phyloP scores from a whole-genome alignment of 2,888 invertebrate genomes.

The Hymenopus coronatus region DNA sequence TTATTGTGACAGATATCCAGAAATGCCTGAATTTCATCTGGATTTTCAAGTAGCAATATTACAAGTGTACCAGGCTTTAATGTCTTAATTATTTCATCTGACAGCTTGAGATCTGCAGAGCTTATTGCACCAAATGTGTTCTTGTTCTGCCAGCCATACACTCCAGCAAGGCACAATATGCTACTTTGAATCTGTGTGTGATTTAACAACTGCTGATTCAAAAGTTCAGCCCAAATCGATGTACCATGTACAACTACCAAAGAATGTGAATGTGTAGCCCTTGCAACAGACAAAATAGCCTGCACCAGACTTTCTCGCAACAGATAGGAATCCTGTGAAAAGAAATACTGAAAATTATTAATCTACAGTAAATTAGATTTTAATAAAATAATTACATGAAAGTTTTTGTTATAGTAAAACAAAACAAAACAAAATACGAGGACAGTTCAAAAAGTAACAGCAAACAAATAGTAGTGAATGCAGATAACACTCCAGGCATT shows the following conservation, averaged over 20 bases:
- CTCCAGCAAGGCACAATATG: constrained; percentile 22
- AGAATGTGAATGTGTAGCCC: constrained; percentile 20
- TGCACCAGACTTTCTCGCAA: background rate
- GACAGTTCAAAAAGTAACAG: too few relatives aligned
- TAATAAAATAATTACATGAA: too few relatives aligned
- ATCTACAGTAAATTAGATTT: too few relatives aligned
- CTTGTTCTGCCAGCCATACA: constrained; percentile 19
- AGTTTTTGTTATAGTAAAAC: too few relatives aligned
- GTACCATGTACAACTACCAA: constrained; percentile 29
- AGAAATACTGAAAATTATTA: background rate
- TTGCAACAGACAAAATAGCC: constrained; percentile 20
- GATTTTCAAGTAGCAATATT: constrained; percentile 25
- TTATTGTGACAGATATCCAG: constrained; percentile 19
- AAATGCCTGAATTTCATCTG: constrained; percentile 26
- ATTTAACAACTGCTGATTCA: constrained; percentile 23
- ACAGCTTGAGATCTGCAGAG: constrained; percentile 8
- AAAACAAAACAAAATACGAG: too few relatives aligned
- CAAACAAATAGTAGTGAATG: too few relatives aligned
- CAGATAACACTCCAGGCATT: too few relatives aligned
- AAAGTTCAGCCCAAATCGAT: constrained; percentile 12
- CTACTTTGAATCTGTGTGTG: constrained; percentile 15
- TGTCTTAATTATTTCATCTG: constrained; percentile 21
- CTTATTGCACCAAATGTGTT: constrained; percentile 20
- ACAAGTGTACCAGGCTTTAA: constrained; percentile 28
- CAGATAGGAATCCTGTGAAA: background rate